Percentiles rank a stretch among this genome's conserved stretches.
Evolutionary conservation across 2,797 vertebrate genomes (phyloP).

Genomic region (Hippoglossus hippoglossus): DNA sequence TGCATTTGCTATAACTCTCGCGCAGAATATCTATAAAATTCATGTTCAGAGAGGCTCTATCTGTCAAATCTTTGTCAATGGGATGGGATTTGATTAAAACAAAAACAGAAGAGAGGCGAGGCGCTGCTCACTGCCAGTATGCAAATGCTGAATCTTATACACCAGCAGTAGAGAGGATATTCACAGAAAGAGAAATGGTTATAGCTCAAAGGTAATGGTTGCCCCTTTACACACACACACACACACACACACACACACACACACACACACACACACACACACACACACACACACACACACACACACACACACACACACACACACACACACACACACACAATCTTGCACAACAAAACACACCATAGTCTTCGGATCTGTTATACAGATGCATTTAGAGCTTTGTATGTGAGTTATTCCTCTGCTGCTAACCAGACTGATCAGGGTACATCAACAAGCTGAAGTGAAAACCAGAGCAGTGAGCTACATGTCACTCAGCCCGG

Average conservation of each 20-base stretch:
- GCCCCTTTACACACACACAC: slow-evolving; percentile 49
- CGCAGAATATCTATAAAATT: slow-evolving; percentile 68
- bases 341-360: slow-evolving; percentile 46
- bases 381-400: slow-evolving; percentile 40
- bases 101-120: slow-evolving; percentile 70
- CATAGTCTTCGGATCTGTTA: slow-evolving; percentile 44
- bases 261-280: too few relatives aligned
- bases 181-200: slow-evolving; percentile 66
- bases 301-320: slow-evolving; percentile 6
- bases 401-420: slow-evolving; percentile 49
- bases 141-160: slow-evolving; percentile 79
- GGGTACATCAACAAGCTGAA: slow-evolving; percentile 43
- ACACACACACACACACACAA: slow-evolving; percentile 39
- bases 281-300: too few relatives aligned
- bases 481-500: slow-evolving; percentile 26
- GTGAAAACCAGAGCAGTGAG: slow-evolving; percentile 22
- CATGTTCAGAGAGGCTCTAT: slow-evolving; percentile 73
- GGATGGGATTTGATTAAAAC: slow-evolving; percentile 78
- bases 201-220: slow-evolving; percentile 67
- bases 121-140: slow-evolving; percentile 71
- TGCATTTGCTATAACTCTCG: slow-evolving; percentile 60
- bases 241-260: background rate
- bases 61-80: slow-evolving; percentile 78
- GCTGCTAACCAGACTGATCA: slow-evolving; percentile 56
- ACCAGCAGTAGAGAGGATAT: slow-evolving; percentile 68